Conservation (phyloP, 2,113 vertebrate species). For the Dipodomys stephensi region DNA sequence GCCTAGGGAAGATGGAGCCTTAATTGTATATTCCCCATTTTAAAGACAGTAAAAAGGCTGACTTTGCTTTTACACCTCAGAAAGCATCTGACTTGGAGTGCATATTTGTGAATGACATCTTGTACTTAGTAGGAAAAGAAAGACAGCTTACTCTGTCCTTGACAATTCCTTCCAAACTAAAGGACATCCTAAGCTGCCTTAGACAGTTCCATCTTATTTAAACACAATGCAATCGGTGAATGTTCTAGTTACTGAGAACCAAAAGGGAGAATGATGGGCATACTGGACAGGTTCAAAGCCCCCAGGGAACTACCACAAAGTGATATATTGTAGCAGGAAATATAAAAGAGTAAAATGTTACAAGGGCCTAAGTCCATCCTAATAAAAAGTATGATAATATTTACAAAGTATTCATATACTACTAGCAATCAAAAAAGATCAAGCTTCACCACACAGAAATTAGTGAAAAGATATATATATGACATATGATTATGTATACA, state of each 20-base stretch:
- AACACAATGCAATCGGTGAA: not conserved
- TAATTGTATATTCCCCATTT: not conserved
- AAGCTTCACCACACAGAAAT: not conserved
- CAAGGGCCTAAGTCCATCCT: not conserved
- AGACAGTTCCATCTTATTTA: accelerated
- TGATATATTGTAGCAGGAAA: not conserved
- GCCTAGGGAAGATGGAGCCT: no score
- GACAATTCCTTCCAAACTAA: not conserved
- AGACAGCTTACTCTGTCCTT: not conserved
- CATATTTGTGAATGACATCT: not conserved
- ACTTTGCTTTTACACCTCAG: not conserved
- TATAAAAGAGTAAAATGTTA: not conserved
- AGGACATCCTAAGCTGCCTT: not conserved
- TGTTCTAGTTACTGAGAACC: not conserved
- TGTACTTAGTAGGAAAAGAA: no score
- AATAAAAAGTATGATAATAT: not conserved
- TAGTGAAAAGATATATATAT: no score
- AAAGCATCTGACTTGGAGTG: not conserved
- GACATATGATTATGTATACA: no score
- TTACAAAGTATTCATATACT: not conserved
- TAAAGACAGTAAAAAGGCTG: not conserved
- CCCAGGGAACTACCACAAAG: not conserved
- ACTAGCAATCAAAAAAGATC: not conserved
- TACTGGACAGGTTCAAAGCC: no score
- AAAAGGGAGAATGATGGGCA: no score